These are phyloP conservation scores for Urocyon cinereoargenteus DNA, from an alignment of 2,797 vertebrate genomes.

Conservation along the genomic window DNA sequence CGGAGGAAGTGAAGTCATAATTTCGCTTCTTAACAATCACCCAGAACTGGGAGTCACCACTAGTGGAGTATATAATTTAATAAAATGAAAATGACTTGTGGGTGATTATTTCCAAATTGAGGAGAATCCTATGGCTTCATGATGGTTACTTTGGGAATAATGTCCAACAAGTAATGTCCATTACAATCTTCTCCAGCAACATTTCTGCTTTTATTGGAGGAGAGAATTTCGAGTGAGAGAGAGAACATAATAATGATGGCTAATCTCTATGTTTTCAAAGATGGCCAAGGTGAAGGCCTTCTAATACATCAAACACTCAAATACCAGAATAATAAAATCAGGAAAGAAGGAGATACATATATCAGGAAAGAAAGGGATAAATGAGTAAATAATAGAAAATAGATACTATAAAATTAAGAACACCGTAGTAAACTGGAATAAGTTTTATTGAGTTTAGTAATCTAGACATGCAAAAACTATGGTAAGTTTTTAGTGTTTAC, in stretches of 20 bases:
- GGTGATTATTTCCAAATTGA: not conserved
- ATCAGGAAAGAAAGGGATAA: not conserved
- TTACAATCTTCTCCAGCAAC: not conserved
- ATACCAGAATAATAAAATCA: not conserved
- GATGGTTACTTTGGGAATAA: not conserved
- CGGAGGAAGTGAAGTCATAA: not conserved
- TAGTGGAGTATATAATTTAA: not conserved
- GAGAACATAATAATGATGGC: not conserved
- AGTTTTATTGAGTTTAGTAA: not conserved
- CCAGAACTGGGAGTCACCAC: not conserved
- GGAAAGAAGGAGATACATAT: not conserved
- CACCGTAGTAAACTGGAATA: not conserved
- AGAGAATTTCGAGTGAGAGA: not conserved
- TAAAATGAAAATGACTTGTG: not conserved
- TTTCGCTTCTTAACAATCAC: not conserved
- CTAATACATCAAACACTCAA: not conserved
- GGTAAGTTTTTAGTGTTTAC: not conserved
- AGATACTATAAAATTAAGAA: not conserved
- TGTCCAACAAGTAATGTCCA: not conserved
- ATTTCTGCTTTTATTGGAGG: not conserved
- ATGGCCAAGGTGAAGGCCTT: not conserved
- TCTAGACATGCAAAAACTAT: not conserved
- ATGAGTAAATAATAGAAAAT: not conserved
- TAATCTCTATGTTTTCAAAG: not conserved
- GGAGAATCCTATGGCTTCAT: not conserved